Conservation (phyloP, 2,888 invertebrate genomes). For the Neoascia interrupta region DNA sequence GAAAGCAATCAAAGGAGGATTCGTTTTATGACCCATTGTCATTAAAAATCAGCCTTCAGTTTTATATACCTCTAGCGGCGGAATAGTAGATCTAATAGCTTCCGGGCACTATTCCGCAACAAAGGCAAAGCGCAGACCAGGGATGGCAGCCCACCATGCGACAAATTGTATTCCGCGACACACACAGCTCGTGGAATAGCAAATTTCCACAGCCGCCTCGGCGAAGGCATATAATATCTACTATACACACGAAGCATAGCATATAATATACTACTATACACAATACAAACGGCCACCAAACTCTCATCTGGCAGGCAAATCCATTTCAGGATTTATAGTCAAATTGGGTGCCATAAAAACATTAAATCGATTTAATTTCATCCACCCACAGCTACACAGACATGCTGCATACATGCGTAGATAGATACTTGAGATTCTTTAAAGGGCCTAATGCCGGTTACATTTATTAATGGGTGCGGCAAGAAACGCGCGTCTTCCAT, state of each 20-base stretch:
- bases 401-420: background rate
- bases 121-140: background rate
- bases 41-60: conserved; percentile 62
- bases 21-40: conserved; percentile 63
- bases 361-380: conserved; percentile 65
- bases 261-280: no score
- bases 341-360: conserved; percentile 67
- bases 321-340: conserved; percentile 64
- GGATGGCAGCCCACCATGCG: conserved; percentile 31
- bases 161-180: conserved; percentile 43
- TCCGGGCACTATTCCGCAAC: conserved; percentile 41
- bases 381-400: background rate
- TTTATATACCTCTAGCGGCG: conserved; percentile 41
- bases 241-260: no score
- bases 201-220: conserved; percentile 37
- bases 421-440: conserved; percentile 33
- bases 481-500: background rate
- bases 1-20: conserved; percentile 61
- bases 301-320: conserved; percentile 62
- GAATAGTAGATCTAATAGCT: conserved; percentile 41
- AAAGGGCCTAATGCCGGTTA: conserved; percentile 57
- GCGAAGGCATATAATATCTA: no score
- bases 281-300: conserved; percentile 32
- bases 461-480: conserved; percentile 52
- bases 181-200: conserved; percentile 1